Base-by-base conservation (phyloP, 1,140 invertebrate genomes). In the Tetranychus urticae region DNA sequence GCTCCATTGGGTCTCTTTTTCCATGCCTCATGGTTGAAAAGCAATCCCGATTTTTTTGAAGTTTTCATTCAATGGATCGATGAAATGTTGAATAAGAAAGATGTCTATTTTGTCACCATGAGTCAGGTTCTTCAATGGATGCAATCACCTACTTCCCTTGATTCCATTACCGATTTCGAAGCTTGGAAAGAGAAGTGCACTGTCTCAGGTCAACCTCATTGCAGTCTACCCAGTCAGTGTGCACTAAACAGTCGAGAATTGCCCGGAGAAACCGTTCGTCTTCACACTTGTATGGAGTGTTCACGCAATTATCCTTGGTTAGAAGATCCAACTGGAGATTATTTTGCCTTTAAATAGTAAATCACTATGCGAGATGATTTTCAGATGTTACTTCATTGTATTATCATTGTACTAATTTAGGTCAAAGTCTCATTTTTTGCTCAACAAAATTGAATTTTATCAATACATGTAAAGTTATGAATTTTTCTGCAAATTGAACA, bases 81-180 rank as follows among this genome's bases (percentile, higher is more conserved):
- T 69, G 89, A 94, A 75, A 80, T 90, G 55, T 73, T 91, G 42
- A 75, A 80, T 61, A 84, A 82, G 60, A 86, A 87, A 62, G 90
- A 96, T 70, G 90, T 92, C 5, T 94, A 92, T 74, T 93, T 96
- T 69, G 87, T 92, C 1, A 94, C 89, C 23, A 92, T 91, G 84
- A 92, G 88, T 2, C 88, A 83, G 77, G 88, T 93, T 12, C 86
- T 96, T 68, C 88, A 93, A 74, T 96, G 90, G 90, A 93, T 94
- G 86, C 88, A 92, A 74, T 87, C 85, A 65, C 90, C 90, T 46
- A 91, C 87, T 3, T 86, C 91, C 71, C 68, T 91, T 54, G 82
- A 84, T 12, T 81, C 80, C 14, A 77, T 93, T 48, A 78, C 86
- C 67, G 88, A 92, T 69, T 92, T 92, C 79, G 81, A 84, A 68